These are phyloP conservation scores for Garra rufa DNA, from an alignment of 2,113 vertebrate genomes.

Conservation along the genomic window DNA sequence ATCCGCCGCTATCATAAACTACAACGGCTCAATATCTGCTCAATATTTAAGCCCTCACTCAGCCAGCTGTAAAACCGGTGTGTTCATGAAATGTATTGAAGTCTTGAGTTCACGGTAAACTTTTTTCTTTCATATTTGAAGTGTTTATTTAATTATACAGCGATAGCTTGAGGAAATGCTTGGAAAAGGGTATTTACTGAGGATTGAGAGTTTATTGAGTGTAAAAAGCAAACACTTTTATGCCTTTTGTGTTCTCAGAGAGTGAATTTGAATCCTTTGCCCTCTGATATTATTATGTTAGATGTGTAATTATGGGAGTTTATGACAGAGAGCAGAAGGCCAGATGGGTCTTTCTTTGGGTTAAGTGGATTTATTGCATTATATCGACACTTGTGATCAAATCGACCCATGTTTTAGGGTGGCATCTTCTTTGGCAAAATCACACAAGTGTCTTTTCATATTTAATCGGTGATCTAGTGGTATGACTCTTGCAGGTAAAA, in stretches of 20 bases:
- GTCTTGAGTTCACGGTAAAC: not conserved
- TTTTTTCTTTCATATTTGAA: not conserved
- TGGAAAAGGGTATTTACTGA: not conserved
- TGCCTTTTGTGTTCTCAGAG: not conserved
- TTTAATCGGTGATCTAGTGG: not conserved
- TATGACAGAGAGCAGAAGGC: not conserved
- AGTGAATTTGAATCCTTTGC: not conserved
- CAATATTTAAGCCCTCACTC: not conserved
- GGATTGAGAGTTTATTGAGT: conserved; percentile 3
- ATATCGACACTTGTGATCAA: not conserved
- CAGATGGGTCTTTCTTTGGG: not conserved
- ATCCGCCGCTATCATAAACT: not conserved
- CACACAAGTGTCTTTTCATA: not conserved
- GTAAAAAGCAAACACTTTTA: not conserved
- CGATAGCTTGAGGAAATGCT: not conserved
- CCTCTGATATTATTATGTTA: not conserved
- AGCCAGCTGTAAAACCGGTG: not conserved
- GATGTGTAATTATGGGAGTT: not conserved
- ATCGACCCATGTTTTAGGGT: not conserved
- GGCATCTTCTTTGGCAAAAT: not conserved
- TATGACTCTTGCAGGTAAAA: not conserved
- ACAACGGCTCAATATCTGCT: not conserved
- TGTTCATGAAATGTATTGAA: not conserved
- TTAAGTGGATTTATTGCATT: not conserved
- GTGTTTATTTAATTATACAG: not conserved